Base-by-base conservation (phyloP, 2,797 vertebrate species). In the Scomberomorus guttatus region DNA sequence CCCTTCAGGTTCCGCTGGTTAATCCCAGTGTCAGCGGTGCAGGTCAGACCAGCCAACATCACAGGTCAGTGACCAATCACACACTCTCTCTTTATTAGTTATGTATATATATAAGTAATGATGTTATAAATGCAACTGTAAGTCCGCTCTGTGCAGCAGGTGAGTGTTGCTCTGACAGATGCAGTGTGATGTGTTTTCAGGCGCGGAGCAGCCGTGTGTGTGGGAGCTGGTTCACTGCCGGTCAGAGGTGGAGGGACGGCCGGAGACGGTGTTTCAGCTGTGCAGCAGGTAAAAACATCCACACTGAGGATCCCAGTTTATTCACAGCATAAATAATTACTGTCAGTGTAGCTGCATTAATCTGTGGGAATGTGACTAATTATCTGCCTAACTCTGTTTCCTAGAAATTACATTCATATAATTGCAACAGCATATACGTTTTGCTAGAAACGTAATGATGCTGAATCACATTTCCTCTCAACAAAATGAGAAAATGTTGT, bases 1-100 rank as follows among this genome's bases (percentile, higher is more conserved):
- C 96, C 96, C 0, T 98, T 98, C 92, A 98, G 97, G 90, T 99
- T 99, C 91, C 96, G 96, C 75, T 99, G 98, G 97, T 84, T 99
- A 72, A 97, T 99, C 91, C 98, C 98, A 72, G 94, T 97, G 80
- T 97, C 97, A 0, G 97, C 96, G 0, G 95, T 98, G 73, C 97
- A 98, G 79, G 95, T 99, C 85, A 86, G 97, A 81, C 91, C 96
- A 63, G 96, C 96, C 71, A 96, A 95, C 87, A 70, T 96, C 84
- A 92, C 97, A 96, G 98, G 98, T 98, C 83, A 92, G 93, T 83
- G 67, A 24, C 39, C 48, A 17, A n/a, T 42, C 70, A 32, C 29
- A 39, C 17, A 25, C 20, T 51, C 0, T 46, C n/a, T 48, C 34
- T 34, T n/a, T n/a, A n/a, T n/a, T n/a, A n/a, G n/a, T n/a, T n/a